Base-by-base conservation (phyloP, 2,113 vertebrate genomes). In the Mesoclemmys tuberculata region DNA sequence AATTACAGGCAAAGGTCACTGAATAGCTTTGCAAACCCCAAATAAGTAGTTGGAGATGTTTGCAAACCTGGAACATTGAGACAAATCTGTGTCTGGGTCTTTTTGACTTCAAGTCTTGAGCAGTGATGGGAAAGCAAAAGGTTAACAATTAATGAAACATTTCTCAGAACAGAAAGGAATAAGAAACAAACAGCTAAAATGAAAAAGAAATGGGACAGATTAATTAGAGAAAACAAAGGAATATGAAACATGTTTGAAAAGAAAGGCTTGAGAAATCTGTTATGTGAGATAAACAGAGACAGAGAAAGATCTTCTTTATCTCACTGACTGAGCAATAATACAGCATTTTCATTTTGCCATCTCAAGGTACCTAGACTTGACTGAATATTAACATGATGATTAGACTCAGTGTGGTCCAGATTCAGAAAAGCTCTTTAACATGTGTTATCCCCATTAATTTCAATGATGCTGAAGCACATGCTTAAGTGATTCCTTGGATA, bases 31-130 rank as follows among this genome's bases (percentile, higher is more conserved):
- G 87, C 75, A 82, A 75, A 41, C 2, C 51, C 24, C 44, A 61
- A 94, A 92, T 54, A 95, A 87, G 87, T 84, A 48, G 55, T 80
- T 93, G 93, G 58, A 84, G 44, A 82, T 64, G 35, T 56, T n/a
- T 80, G 61, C 84, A 82, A 92, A 14, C 29, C 51, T 77, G 18
- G 18, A 89, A 35, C 80, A 91, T 38, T 0, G 0, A 80, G 10
- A 64, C 9, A 51, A 89, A 91, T 85, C 35, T n/a, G 64, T 68
- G 35, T 68, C 35, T 38, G 38, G 35, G 9, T 68, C 64, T 68
- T 82, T 56, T 44, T 10, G 8, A 26, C 29, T 84, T 71, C 64
- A 92, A 78, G 38, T 86, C 81, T 41, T 89, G 26, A 85, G 56
- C 27, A 61, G 56, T 8, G 5, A 80, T 71, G 94, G 80, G 27